Percentiles rank a stretch among this genome's conserved stretches.
Evolutionary conservation across 1,140 invertebrate species (phyloP).

Genomic region (Calycopis cecrops): DNA sequence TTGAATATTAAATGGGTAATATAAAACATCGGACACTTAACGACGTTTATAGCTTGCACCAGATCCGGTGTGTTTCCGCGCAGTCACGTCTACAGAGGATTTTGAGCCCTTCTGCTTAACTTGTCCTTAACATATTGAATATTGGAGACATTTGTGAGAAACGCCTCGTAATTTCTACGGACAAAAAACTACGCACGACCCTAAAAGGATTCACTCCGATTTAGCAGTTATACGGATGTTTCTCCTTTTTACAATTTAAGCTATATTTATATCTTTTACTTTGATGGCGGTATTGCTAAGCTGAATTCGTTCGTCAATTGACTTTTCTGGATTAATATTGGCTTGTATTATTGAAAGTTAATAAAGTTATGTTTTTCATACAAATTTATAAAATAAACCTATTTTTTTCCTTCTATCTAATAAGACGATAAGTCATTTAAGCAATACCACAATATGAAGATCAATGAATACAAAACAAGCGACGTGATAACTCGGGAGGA

Average conservation of each 20-base stretch:
- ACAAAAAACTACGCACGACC: constrained; percentile 16
- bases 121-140: constrained; percentile 53
- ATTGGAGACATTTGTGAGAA: constrained; percentile 32
- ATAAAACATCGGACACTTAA: no score
- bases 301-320: neutral
- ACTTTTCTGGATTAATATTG: neutral
- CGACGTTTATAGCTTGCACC: no score
- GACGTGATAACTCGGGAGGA: no score
- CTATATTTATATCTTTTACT: neutral
- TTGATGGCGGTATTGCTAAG: neutral
- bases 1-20: no score
- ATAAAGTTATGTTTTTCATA: no score
- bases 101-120: constrained; percentile 39
- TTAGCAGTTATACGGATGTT: neutral
- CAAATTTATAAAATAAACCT: no score
- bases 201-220: constrained; percentile 16
- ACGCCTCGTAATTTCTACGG: constrained; percentile 23
- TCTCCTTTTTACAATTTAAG: constrained; percentile 8
- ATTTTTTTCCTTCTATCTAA: no score
- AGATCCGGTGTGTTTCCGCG: constrained; percentile 10
- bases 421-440: no score
- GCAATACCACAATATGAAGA: no score
- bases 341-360: no score
- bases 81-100: constrained; percentile 24
- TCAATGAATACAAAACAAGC: no score